These are phyloP conservation scores for mouse (Mus musculus) DNA, from an alignment of 2,113 vertebrate species.

Conservation along the genomic window DNA sequence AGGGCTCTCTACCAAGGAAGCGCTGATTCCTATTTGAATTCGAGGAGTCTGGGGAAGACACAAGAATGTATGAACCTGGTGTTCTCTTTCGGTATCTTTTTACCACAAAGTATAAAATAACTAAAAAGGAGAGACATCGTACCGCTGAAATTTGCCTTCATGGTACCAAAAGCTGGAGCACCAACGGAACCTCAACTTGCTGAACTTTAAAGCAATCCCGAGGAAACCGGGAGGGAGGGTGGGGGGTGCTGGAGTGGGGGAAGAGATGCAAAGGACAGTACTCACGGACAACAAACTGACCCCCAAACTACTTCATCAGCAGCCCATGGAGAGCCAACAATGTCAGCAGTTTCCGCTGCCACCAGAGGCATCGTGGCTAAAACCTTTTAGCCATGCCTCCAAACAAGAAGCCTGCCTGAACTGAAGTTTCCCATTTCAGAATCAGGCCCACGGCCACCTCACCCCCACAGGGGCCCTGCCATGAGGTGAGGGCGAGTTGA, in stretches of 20 bases:
- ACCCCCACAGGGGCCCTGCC: background rate
- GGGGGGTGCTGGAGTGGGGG: too few species aligned
- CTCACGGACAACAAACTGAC: background rate
- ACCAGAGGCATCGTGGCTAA: background rate
- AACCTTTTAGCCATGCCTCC: background rate
- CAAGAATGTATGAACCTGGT: background rate
- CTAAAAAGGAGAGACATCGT: background rate
- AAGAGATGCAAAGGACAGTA: background rate
- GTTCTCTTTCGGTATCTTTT: background rate
- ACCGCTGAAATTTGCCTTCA: conserved; percentile 23
- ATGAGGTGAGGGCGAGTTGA: background rate
- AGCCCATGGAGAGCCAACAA: background rate
- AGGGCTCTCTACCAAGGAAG: background rate
- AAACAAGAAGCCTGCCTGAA: conserved; percentile 9
- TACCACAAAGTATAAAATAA: background rate
- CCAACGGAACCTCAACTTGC: background rate
- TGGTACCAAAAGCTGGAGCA: background rate
- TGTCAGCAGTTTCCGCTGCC: conserved; percentile 38
- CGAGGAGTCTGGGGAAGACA: conserved; percentile 8
- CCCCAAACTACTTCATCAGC: background rate
- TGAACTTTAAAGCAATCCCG: conserved; percentile 28
- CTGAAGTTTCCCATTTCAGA: conserved; percentile 19
- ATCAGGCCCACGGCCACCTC: background rate
- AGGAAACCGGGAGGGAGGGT: background rate
- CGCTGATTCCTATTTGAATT: background rate